Evolutionary conservation across 2,797 vertebrate species (phyloP).

Genomic region (Staurois parvus): DNA sequence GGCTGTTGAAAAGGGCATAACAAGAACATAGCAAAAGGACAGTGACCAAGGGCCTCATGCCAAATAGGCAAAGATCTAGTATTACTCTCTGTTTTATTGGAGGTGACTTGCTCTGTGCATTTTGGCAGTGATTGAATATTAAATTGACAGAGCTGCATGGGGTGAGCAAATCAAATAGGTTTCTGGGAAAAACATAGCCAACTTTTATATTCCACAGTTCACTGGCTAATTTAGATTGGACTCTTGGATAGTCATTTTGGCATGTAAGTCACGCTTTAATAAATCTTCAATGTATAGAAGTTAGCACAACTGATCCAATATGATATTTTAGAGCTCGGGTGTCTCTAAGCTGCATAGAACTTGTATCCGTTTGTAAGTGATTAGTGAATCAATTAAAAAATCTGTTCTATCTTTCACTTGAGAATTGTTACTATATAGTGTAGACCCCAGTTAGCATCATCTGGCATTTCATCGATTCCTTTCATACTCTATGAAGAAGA

Average conservation of each 20-base stretch:
- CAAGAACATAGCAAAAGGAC: background rate
- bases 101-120: too few relatives aligned
- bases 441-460: background rate
- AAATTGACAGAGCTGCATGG: background rate
- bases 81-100: too few relatives aligned
- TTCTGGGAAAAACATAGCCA: too few relatives aligned
- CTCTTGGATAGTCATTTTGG: background rate
- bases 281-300: background rate
- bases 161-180: background rate
- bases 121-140: background rate
- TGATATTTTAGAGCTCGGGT: background rate
- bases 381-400: background rate
- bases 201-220: too few relatives aligned
- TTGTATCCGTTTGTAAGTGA: background rate
- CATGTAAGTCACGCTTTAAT: background rate
- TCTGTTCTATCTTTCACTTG: too few relatives aligned
- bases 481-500: background rate
- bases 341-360: background rate
- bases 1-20: background rate
- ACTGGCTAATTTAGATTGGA: too few relatives aligned
- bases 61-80: background rate
- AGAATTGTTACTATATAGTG: too few relatives aligned
- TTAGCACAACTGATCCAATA: background rate
- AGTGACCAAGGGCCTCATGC: too few relatives aligned
- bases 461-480: background rate